Base-by-base conservation (phyloP, 2,113 vertebrate genomes). In the Poecile atricapillus region DNA sequence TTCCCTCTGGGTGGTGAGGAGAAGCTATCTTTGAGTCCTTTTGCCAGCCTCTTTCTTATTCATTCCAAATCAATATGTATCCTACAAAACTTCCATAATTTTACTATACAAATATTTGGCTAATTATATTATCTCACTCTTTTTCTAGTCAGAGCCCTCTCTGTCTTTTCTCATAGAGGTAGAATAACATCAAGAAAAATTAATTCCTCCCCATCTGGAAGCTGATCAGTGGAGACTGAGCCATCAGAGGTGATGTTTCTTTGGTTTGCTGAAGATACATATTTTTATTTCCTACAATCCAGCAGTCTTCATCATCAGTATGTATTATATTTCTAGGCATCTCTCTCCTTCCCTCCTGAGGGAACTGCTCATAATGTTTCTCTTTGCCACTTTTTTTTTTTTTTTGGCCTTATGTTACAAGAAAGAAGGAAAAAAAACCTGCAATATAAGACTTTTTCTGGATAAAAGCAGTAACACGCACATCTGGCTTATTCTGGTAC, bases 401-500 rank as follows among this genome's bases (percentile, higher is more conserved):
- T 89, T 74, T 64, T 47, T n/a, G 7, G 39, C 18, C 16, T 87
- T 94, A 30, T 64, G 47, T 95, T 75, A 89, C 70, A 70, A 87
- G 35, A 27, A 82, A 77, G 35, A 80, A 85, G 43, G 63, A 65
- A 85, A 86, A 85, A 86, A 89, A 58, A 6, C 27, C 46, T 90
- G 52, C 55, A 62, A 19, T 44, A 9, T 9, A 17, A 50, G 55
- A 82, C 11, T 11, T 86, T 88, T 85, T 59, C 64, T 2, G 0
- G 55, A 60, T 67, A 84, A 89, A 91, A 52, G 53, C 41, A 50
- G 5, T 87, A 58, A 73, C 81, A 84, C 1, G 2, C 70, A 87
- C 86, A 83, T 91, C 87, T 96, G 92, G 49, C 86, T 95, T 81
- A 33, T 77, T 82, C 43, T 50, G 52, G 84, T 83, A 11, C 28